phyloP scores from a whole-genome alignment of 2,113 vertebrate genomes.

The Scytalopus superciliaris region DNA sequence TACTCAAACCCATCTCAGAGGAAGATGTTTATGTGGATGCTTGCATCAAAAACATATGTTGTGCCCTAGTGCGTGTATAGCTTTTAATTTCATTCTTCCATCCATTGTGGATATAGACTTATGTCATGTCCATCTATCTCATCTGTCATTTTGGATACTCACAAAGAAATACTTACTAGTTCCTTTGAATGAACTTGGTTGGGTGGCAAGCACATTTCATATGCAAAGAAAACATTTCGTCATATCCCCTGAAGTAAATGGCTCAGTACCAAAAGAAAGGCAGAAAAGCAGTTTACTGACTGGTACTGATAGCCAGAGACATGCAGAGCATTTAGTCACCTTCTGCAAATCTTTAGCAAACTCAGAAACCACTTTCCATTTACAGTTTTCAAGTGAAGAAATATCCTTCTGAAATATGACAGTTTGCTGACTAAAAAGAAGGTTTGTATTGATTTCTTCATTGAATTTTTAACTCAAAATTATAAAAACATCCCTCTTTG shows the following conservation, averaged over 20 bases:
- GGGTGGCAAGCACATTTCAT: neutral
- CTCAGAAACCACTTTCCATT: neutral
- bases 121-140: neutral
- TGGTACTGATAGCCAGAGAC: neutral
- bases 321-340: neutral
- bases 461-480: neutral
- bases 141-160: neutral
- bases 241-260: neutral
- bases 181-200: neutral
- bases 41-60: neutral
- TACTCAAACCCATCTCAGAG: neutral
- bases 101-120: neutral
- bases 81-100: neutral
- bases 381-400: neutral
- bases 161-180: neutral
- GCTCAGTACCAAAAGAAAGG: neutral
- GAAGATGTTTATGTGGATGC: neutral
- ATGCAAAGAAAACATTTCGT: neutral
- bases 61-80: neutral
- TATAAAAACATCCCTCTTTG: neutral
- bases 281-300: neutral
- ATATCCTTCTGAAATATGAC: neutral
- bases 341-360: neutral
- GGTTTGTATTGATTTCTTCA: neutral
- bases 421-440: neutral